A percentile compares a stretch with the other conserved stretches of the same genome.
Evolutionary conservation across 37 sponge, comb jelly and placozoan genomes (phyloP).

Genomic region (Dysidea cf. avara): DNA sequence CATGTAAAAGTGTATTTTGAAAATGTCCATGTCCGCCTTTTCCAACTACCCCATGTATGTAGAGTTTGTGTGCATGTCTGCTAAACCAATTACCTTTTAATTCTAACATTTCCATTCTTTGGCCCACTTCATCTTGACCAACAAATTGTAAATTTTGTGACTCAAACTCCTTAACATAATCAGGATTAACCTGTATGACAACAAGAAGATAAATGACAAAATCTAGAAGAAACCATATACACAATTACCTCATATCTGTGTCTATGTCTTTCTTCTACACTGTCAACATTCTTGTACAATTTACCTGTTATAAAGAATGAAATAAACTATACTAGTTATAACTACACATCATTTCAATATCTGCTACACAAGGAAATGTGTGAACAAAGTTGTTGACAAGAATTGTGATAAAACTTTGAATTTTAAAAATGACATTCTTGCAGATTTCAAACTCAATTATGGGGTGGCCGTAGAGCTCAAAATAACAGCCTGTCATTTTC

Average conservation of each 20-base stretch:
- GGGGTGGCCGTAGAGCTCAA: too few species aligned
- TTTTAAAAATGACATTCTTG: too few species aligned
- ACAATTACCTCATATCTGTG: conserved; percentile 82
- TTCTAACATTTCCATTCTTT: conserved; percentile 95
- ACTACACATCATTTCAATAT: too few species aligned
- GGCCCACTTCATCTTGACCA: conserved; percentile 66
- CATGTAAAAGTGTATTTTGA: too few species aligned
- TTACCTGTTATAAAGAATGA: too few species aligned
- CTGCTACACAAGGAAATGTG: too few species aligned
- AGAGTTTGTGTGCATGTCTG: neutral
- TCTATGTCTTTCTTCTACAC: conserved; percentile 89
- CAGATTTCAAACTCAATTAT: too few species aligned
- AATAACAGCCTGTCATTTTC: too few species aligned
- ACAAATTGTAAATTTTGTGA: conserved; percentile 84
- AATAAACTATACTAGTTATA: too few species aligned
- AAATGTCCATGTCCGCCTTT: too few species aligned
- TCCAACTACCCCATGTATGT: neutral
- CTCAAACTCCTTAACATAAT: conserved; percentile 54
- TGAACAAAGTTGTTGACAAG: too few species aligned
- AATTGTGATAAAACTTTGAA: too few species aligned
- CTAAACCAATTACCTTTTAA: conserved; percentile 68
- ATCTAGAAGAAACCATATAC: neutral
- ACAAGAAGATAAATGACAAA: conserved; percentile 2
- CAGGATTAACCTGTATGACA: conserved; percentile 66
- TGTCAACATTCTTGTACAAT: conserved; percentile 56